A percentile compares a stretch with the other conserved stretches of the same genome.
phyloP scores from a whole-genome alignment of 2,888 invertebrate species.

The Ophion costatus region DNA sequence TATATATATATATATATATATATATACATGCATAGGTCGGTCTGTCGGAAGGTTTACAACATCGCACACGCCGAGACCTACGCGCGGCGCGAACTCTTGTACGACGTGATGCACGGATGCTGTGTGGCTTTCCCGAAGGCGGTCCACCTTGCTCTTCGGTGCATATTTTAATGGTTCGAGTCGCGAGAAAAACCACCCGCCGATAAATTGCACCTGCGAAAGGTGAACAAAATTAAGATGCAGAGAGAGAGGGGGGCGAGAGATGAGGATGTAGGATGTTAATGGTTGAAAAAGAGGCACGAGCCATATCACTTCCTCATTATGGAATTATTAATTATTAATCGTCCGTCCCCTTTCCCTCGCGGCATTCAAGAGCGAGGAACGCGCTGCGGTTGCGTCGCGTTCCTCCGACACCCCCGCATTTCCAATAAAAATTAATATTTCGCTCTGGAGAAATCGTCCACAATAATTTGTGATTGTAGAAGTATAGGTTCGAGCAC shows the following conservation, averaged over 20 bases:
- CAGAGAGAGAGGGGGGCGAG: constrained; percentile 46
- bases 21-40: constrained; percentile 16
- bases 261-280: constrained; percentile 40
- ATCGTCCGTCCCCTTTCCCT: constrained; percentile 66
- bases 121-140: constrained; percentile 60
- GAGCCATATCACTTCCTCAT: constrained; percentile 78
- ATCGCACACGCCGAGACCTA: constrained; percentile 52
- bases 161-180: constrained; percentile 72
- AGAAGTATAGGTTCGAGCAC: neutral
- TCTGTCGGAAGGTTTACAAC: constrained; percentile 64
- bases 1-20: neutral
- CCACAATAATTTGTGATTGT: neutral
- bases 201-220: constrained; percentile 63
- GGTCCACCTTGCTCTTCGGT: constrained; percentile 52
- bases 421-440: constrained; percentile 17
- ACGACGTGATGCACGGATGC: constrained; percentile 14
- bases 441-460: neutral
- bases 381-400: constrained; percentile 28
- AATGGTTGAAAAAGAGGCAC: constrained; percentile 57
- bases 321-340: constrained; percentile 80
- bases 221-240: constrained; percentile 53
- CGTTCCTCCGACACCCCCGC: constrained; percentile 15
- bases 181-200: constrained; percentile 73
- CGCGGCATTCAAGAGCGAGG: constrained; percentile 11
- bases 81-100: constrained; percentile 27